A percentile compares a stretch with the other conserved stretches of the same genome.
Conservation (phyloP, 2,113 vertebrate genomes). For the Carlito syrichta region DNA sequence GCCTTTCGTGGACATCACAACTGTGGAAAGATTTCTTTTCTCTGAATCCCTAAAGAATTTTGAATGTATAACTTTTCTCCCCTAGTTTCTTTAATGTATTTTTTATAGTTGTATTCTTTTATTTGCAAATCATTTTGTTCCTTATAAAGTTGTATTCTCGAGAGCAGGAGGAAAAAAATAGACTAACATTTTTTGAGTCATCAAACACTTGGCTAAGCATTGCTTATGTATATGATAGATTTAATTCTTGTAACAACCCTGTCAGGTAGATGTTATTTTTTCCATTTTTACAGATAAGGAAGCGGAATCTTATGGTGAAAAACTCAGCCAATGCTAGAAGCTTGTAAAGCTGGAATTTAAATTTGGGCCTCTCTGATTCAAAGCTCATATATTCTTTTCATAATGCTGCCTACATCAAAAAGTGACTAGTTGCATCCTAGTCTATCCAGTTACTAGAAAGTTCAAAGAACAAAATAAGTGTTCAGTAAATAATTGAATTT, state of each 20-base stretch:
- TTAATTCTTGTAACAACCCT: constrained; percentile 22
- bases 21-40: not conserved
- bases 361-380: not conserved
- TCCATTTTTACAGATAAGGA: constrained; percentile 1
- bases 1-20: not conserved
- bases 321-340: not conserved
- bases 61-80: not conserved
- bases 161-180: not conserved
- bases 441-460: constrained; percentile 41
- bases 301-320: not conserved
- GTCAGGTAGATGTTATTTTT: not conserved
- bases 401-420: not conserved
- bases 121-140: constrained; percentile 23
- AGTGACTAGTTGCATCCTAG: not conserved
- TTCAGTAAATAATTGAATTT: constrained; percentile 42
- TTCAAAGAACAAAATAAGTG: constrained; percentile 29
- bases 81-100: constrained; percentile 21
- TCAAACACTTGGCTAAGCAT: not conserved
- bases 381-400: not conserved
- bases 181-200: constrained; percentile 14
- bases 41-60: not conserved
- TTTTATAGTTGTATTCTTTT: constrained; percentile 1
- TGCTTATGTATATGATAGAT: constrained; percentile 2
- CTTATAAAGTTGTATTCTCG: not conserved
- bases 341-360: not conserved